These are phyloP conservation scores for Plecotus auritus DNA, from an alignment of 2,113 vertebrate species.

Conservation along the genomic window DNA sequence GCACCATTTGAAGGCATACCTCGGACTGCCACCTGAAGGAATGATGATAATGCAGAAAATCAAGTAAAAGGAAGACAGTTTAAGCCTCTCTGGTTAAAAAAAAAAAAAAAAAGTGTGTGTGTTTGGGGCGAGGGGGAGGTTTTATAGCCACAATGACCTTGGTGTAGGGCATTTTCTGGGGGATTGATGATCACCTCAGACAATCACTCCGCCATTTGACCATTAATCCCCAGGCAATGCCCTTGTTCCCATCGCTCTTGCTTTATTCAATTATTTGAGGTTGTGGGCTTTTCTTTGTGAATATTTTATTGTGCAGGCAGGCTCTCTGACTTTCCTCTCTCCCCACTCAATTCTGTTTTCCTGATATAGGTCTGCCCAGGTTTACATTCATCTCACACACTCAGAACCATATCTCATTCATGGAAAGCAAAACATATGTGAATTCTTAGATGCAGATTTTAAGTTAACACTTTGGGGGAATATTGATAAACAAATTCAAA, in stretches of 20 bases:
- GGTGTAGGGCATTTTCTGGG: slow-evolving; percentile 55
- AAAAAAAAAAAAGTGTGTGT: not conserved
- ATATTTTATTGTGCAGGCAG: slow-evolving; percentile 70
- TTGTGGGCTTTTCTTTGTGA: slow-evolving; percentile 70
- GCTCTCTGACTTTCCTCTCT: slow-evolving; percentile 54
- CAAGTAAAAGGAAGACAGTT: slow-evolving; percentile 52
- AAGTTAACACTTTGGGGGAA: not conserved
- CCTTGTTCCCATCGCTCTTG: slow-evolving; percentile 53
- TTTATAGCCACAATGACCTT: slow-evolving; percentile 61
- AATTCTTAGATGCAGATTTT: not conserved
- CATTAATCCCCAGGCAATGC: slow-evolving; percentile 69
- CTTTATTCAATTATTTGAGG: slow-evolving; percentile 77
- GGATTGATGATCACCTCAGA: slow-evolving; percentile 63
- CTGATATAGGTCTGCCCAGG: not conserved
- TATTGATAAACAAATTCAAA: not conserved
- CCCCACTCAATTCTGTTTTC: slow-evolving; percentile 31
- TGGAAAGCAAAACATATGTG: not conserved
- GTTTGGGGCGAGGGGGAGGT: not conserved
- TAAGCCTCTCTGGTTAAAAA: not conserved
- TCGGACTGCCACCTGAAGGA: slow-evolving; percentile 42
- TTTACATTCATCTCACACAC: slow-evolving; percentile 8
- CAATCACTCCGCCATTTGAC: slow-evolving; percentile 58
- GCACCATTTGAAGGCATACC: slow-evolving; percentile 21
- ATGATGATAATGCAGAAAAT: slow-evolving; percentile 45
- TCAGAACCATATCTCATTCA: not conserved